These are phyloP conservation scores for Dissostichus mawsoni DNA, from an alignment of 2,113 vertebrate genomes.

Conservation along the genomic window DNA sequence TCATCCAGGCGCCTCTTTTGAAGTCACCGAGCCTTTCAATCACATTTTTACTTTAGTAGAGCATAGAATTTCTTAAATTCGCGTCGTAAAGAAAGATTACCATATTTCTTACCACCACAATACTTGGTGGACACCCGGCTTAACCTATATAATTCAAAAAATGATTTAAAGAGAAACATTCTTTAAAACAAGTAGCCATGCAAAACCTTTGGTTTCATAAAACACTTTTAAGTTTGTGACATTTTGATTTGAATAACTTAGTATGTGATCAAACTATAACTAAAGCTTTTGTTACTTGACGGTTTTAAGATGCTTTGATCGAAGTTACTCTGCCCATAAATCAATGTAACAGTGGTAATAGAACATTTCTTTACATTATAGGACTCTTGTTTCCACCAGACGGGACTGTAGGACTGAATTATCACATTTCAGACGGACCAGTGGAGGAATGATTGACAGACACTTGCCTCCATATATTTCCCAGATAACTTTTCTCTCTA, in stretches of 20 bases:
- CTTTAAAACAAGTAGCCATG: too few species aligned
- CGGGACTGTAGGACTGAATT: not conserved
- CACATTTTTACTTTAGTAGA: not conserved
- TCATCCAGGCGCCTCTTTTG: not conserved
- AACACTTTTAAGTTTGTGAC: not conserved
- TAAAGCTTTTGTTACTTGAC: too few species aligned
- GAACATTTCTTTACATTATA: too few species aligned
- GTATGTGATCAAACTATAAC: too few species aligned
- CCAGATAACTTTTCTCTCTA: constrained; percentile 14
- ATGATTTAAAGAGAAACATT: not conserved
- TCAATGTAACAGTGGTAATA: not conserved
- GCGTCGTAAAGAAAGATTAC: not conserved
- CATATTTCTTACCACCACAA: not conserved
- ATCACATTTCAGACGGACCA: constrained; percentile 13
- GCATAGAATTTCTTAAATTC: not conserved
- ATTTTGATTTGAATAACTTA: not conserved
- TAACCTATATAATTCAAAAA: not conserved
- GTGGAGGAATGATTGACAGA: constrained; percentile 27
- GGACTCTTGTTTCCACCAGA: too few species aligned
- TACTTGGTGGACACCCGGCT: not conserved
- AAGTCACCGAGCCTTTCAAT: constrained; percentile 4
- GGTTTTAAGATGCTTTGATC: too few species aligned
- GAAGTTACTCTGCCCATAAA: too few species aligned
- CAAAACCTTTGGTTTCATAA: not conserved
- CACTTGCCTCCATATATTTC: constrained; percentile 12